Base-by-base conservation (phyloP, 1,140 invertebrate genomes). In the Caenorhabditis latens region DNA sequence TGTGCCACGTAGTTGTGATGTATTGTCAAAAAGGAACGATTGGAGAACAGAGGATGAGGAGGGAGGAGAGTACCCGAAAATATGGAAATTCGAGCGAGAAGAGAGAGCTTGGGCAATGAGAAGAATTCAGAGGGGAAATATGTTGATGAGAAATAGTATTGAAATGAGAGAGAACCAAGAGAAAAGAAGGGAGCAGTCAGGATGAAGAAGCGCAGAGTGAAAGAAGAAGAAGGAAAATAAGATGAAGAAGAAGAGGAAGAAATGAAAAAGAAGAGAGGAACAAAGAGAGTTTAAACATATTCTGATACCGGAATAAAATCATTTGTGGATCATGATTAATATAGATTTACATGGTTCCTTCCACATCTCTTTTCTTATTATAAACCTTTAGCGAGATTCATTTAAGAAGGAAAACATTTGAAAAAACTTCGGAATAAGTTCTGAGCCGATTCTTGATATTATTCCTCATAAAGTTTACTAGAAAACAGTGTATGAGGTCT, bases 161-260 rank as follows among this genome's bases (percentile, higher is more conserved):
- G 13, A 83, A 40, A 83, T 16, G 16, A 9, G 14, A 57, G 32
- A 42, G 55, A 32, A n/a, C 13, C 21, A 3, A 4, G 32, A 58
- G 32, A 55, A 13, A 46, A 21, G 55, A 83, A 55, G 55, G 32
- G 50, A 53, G 32, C 55, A 83, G 48, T 13, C 8, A 16, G n/a
- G 48, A 83, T 55, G 79, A 19, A 55, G 50, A 83, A 55, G 50
- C 79, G 79, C 50, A 83, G 79, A 57, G 79, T 32, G 19, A 57
- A 40, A 83, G 14, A 83, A 55, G 24, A 24, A 58, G 79, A 58
- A 43, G 14, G 79, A 58, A 55, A n/a, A 50, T n/a, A 16, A 50
- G 42, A 55, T 21, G 24, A 8, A 32, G 61, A 14, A 63, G 24
- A 32, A 4, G 61, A 32, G 61, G n/a, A 21, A n/a, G 57, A 58